A percentile compares a stretch with the other conserved stretches of the same genome.
Conservation (phyloP, 2,888 invertebrate species). For the Erpobdella octoculata region DNA sequence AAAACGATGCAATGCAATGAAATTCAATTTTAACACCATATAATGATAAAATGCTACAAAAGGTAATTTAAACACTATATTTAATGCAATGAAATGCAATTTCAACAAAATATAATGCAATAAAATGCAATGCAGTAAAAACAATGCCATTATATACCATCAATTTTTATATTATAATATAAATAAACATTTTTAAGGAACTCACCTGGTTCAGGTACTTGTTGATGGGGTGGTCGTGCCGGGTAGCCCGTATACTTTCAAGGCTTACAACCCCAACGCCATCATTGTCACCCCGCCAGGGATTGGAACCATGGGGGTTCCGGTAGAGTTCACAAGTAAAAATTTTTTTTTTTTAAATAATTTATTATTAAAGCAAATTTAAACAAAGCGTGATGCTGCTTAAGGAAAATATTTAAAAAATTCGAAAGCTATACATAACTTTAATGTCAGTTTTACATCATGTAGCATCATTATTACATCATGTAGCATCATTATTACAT, state of each 20-base stretch:
- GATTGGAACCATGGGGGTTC: constrained; percentile 77
- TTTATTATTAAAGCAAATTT: not conserved
- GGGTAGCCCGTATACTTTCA: constrained; percentile 88
- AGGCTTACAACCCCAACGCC: constrained; percentile 61
- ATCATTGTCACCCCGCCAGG: constrained; percentile 81
- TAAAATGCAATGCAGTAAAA: too few relatives aligned
- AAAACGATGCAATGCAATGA: too few relatives aligned
- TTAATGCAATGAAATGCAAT: too few relatives aligned
- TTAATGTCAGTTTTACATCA: too few relatives aligned
- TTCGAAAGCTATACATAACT: too few relatives aligned
- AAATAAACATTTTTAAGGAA: constrained; percentile 56
- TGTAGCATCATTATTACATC: too few relatives aligned
- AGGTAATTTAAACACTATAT: not conserved
- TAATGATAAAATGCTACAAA: not conserved
- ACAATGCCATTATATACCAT: too few relatives aligned
- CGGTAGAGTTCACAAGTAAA: constrained; percentile 91
- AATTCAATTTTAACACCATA: too few relatives aligned
- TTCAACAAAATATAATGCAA: too few relatives aligned
- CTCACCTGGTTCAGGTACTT: constrained; percentile 54
- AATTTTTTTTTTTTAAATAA: constrained; percentile 22
- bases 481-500: too few relatives aligned
- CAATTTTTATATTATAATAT: not conserved
- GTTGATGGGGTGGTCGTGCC: constrained; percentile 60
- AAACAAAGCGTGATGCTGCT: not conserved
- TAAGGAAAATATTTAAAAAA: not conserved